Evolutionary conservation across 2,797 vertebrate species (phyloP).

Genomic region (Oryzias sinensis): DNA sequence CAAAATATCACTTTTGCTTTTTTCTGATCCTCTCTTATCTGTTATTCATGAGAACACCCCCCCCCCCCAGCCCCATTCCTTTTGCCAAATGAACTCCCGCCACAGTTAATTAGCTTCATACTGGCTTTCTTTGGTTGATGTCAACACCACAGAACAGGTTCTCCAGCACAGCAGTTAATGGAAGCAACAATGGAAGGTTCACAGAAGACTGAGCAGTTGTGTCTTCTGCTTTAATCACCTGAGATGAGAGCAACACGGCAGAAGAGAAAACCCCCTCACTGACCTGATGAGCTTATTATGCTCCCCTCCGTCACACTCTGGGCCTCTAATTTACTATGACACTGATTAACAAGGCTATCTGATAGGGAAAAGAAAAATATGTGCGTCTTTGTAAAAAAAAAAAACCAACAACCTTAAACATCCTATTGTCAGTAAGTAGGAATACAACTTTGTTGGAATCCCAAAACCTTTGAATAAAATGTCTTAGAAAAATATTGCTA

Average conservation of each 20-base stretch:
- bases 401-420: not conserved
- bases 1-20: too few species aligned
- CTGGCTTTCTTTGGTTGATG: constrained; percentile 19
- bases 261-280: constrained; percentile 36
- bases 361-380: constrained; percentile 13
- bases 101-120: constrained; percentile 45
- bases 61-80: too few species aligned
- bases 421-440: constrained; percentile 2
- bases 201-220: constrained; percentile 22
- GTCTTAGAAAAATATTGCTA: too few species aligned
- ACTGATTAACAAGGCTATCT: constrained; percentile 58
- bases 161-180: constrained; percentile 38
- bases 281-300: constrained; percentile 59
- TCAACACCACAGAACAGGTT: constrained; percentile 26
- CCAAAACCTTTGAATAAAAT: not conserved
- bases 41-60: too few species aligned
- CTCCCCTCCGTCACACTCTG: constrained; percentile 37
- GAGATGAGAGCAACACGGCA: constrained; percentile 37
- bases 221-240: constrained; percentile 57
- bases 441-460: not conserved
- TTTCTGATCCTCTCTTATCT: too few species aligned
- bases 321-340: constrained; percentile 64
- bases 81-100: constrained; percentile 15
- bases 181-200: constrained; percentile 41
- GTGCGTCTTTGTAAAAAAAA: constrained; percentile 6